phyloP scores from a whole-genome alignment of 2,888 invertebrate genomes.

The Urechis unicinctus region DNA sequence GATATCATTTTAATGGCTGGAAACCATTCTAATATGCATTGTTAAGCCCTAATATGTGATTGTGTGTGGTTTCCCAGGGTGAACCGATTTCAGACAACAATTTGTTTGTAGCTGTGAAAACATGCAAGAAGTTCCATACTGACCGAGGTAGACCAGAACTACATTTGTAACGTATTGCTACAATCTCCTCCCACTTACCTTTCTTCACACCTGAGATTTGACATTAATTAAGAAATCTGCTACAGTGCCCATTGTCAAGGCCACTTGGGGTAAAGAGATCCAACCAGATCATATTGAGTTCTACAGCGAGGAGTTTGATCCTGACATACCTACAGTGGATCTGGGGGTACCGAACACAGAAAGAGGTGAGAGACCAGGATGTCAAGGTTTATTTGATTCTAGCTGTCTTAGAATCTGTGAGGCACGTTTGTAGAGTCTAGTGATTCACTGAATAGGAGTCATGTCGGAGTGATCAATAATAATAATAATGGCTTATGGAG shows the following conservation, averaged over 20 bases:
- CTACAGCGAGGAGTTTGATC: slow-evolving; percentile 72
- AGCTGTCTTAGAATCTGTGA: background rate
- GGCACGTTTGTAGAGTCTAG: no score
- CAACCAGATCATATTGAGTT: slow-evolving; percentile 66
- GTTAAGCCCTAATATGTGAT: no score
- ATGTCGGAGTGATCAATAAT: no score
- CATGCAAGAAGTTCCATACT: slow-evolving; percentile 75
- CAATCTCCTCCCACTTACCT: no score
- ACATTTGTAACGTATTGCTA: background rate
- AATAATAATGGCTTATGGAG: no score
- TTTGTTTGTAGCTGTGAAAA: slow-evolving; percentile 83
- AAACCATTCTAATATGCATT: no score
- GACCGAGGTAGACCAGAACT: slow-evolving; percentile 56
- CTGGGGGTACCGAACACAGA: slow-evolving; percentile 73
- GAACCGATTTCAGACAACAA: slow-evolving; percentile 58
- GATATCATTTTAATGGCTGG: no score
- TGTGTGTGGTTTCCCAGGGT: no score
- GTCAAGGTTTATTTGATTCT: background rate
- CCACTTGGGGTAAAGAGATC: slow-evolving; percentile 78
- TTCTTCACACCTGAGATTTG: no score
- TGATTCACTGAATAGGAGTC: no score
- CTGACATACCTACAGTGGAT: slow-evolving; percentile 63
- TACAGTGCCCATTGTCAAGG: slow-evolving; percentile 66
- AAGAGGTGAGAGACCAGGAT: slow-evolving; percentile 52
- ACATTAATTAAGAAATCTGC: slow-evolving; percentile 8